A percentile compares a stretch with the other conserved stretches of the same genome.
phyloP scores from a whole-genome alignment of 1,140 invertebrate species.

The Paraescarpia echinospica region DNA sequence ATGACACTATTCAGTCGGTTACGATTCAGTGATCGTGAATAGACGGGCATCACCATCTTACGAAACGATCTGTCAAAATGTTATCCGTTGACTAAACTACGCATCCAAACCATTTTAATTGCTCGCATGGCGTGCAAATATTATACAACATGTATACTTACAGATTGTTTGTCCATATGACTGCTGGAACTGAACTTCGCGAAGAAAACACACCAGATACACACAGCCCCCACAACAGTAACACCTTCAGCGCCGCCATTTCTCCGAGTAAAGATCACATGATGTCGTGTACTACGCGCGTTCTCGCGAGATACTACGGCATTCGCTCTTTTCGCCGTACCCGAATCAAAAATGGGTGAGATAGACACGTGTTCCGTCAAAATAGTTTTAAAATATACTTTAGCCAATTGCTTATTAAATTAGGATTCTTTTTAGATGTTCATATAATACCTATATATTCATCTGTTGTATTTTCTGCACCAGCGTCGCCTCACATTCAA shows the following conservation, averaged over 20 bases:
- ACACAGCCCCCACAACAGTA: background rate
- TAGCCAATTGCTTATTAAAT: background rate
- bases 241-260: background rate
- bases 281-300: background rate
- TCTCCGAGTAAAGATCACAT: conserved; percentile 1
- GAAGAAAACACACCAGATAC: background rate
- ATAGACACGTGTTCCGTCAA: background rate
- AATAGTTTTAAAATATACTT: background rate
- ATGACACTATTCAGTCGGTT: background rate
- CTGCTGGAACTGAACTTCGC: background rate
- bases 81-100: background rate
- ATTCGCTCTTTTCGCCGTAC: conserved; percentile 2
- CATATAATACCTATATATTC: background rate
- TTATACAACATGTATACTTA: background rate
- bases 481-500: background rate
- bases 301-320: background rate
- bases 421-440: background rate
- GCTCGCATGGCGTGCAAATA: background rate
- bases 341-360: background rate
- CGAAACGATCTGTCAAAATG: background rate
- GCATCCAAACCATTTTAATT: background rate
- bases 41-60: background rate
- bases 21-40: background rate
- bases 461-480: background rate
- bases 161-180: background rate